These are phyloP conservation scores for Hormiphora californensis DNA, from an alignment of 37 sponge, comb jelly and placozoan genomes.

Conservation along the genomic window DNA sequence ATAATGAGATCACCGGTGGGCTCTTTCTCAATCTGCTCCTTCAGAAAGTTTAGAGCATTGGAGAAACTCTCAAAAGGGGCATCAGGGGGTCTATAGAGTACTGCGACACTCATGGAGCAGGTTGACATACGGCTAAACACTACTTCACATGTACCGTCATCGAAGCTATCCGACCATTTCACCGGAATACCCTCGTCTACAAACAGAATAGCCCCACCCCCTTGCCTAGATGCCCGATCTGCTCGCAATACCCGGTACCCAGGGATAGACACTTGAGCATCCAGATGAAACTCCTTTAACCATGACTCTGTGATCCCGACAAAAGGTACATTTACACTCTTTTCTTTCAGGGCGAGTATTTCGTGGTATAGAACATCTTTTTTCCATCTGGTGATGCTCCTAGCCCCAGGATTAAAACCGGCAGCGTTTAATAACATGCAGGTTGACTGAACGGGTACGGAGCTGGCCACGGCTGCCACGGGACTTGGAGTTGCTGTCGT, in stretches of 20 bases:
- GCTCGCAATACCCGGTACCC: not conserved
- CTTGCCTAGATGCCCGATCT: not conserved
- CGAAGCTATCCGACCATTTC: not conserved
- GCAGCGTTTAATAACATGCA: too few relatives aligned
- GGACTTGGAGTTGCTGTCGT: too few relatives aligned
- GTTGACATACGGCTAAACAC: not conserved
- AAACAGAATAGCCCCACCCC: not conserved
- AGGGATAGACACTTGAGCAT: not conserved
- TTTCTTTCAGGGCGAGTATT: too few relatives aligned
- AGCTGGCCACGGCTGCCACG: too few relatives aligned
- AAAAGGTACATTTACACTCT: too few relatives aligned
- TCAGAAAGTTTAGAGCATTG: not conserved
- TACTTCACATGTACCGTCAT: not conserved
- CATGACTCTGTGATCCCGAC: not conserved
- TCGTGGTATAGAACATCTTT: too few relatives aligned
- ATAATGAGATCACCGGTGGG: too few relatives aligned
- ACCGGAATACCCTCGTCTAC: not conserved
- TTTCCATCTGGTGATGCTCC: too few relatives aligned
- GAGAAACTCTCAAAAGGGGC: not conserved
- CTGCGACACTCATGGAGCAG: too few relatives aligned
- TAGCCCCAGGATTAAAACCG: too few relatives aligned
- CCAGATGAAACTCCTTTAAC: not conserved
- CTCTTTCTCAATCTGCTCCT: not conserved
- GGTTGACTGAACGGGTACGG: too few relatives aligned
- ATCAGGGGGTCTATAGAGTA: not conserved